Percentiles rank a stretch among this genome's conserved stretches.
Evolutionary conservation across 2,113 vertebrate genomes (phyloP).

Genomic region (Willisornis vidua): DNA sequence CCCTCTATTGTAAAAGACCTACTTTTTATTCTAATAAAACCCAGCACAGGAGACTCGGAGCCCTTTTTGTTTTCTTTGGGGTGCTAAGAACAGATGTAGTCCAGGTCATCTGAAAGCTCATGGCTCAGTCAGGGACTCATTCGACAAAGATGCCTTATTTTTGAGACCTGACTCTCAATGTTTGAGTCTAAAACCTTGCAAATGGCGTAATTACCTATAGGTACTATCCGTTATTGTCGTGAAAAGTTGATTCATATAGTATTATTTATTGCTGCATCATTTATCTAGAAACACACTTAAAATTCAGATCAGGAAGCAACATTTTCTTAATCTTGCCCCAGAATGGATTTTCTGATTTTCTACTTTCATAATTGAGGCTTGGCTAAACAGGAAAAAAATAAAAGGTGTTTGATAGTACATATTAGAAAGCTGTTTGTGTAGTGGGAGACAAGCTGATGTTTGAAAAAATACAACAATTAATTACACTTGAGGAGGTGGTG

Average conservation of each 20-base stretch:
- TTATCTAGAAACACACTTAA: not conserved
- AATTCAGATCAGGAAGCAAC: not conserved
- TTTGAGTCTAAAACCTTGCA: not conserved
- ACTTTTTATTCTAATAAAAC: not conserved
- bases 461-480: conserved; percentile 10
- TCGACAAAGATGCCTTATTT: not conserved
- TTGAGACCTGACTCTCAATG: not conserved
- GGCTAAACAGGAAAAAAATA: not conserved
- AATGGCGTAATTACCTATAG: not conserved
- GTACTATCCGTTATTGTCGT: not conserved
- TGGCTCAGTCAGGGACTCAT: not conserved
- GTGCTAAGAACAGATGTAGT: not conserved
- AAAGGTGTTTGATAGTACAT: not conserved
- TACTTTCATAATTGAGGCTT: not conserved
- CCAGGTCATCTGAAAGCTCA: not conserved
- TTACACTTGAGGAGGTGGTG: not conserved
- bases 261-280: not conserved
- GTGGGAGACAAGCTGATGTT: not conserved
- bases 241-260: not conserved
- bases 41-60: not conserved
- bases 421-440: not conserved
- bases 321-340: not conserved
- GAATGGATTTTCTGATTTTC: not conserved
- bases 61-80: not conserved
- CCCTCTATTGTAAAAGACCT: not conserved